A percentile compares a stretch with the other conserved stretches of the same genome.
These are phyloP conservation scores for Pluvianellus socialis DNA, from an alignment of 2,113 vertebrate genomes.

Conservation along the genomic window DNA sequence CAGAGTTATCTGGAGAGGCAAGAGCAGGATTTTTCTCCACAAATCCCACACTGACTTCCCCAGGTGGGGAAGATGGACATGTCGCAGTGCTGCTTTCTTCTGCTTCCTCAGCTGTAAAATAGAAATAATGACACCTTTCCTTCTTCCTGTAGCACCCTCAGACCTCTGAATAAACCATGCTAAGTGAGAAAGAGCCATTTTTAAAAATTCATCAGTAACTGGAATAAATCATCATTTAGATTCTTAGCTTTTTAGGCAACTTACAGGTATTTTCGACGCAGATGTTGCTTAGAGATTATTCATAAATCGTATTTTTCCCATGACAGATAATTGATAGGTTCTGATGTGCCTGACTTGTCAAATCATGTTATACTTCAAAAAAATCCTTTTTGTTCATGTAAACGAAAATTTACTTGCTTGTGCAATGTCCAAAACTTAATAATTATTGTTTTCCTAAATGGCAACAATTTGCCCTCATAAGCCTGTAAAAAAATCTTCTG, in stretches of 20 bases:
- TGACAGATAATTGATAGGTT: neutral
- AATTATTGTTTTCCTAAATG: slow-evolving; percentile 24
- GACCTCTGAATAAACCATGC: neutral
- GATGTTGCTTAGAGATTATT: slow-evolving; percentile 4
- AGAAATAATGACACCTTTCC: neutral
- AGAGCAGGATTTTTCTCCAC: neutral
- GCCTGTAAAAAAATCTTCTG: slow-evolving; percentile 14
- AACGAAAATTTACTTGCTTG: neutral
- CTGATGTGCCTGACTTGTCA: neutral
- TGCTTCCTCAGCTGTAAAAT: neutral
- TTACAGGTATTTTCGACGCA: neutral
- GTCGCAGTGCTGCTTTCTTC: neutral
- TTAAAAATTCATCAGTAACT: neutral
- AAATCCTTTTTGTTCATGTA: neutral
- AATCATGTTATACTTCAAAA: neutral
- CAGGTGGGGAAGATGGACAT: neutral
- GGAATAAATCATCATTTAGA: neutral
- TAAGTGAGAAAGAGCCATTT: neutral
- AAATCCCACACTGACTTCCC: neutral
- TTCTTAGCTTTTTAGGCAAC: neutral
- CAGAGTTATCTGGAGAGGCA: neutral
- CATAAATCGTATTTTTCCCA: slow-evolving; percentile 6
- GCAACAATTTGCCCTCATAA: slow-evolving; percentile 9
- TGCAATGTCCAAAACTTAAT: slow-evolving; percentile 19
- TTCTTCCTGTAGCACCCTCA: neutral